These are phyloP conservation scores for Porites rus DNA, from an alignment of 92 coral and sea anemone genomes.

Conservation along the genomic window DNA sequence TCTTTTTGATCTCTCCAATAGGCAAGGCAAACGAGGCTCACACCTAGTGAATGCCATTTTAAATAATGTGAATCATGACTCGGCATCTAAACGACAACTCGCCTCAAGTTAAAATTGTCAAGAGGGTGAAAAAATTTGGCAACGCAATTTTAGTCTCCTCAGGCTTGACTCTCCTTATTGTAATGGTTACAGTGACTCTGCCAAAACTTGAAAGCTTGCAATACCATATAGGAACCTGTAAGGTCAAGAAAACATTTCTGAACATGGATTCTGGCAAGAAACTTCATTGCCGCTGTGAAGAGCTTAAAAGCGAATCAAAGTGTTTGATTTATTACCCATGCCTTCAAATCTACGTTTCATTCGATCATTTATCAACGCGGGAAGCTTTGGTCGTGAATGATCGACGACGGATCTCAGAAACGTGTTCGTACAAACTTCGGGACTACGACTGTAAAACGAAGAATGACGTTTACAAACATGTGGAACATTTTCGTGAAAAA, in stretches of 20 bases:
- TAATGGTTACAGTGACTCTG: constrained; percentile 52
- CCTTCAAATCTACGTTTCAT: constrained; percentile 54
- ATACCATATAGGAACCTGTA: constrained; percentile 48
- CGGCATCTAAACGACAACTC: neutral
- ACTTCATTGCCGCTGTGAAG: constrained; percentile 55
- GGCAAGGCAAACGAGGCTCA: no score
- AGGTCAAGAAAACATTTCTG: constrained; percentile 44
- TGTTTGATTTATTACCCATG: constrained; percentile 76
- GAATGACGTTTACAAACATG: constrained; percentile 45
- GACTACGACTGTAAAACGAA: constrained; percentile 68
- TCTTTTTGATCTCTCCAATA: no score
- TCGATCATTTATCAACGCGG: constrained; percentile 1
- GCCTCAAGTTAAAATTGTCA: constrained; percentile 3
- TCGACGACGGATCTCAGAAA: constrained; percentile 62
- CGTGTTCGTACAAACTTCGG: constrained; percentile 71
- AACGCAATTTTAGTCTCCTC: constrained; percentile 33
- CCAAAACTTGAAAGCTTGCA: constrained; percentile 66
- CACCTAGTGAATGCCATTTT: no score
- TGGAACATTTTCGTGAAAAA: constrained; percentile 49
- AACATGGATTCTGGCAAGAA: constrained; percentile 30
- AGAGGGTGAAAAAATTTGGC: constrained; percentile 7
- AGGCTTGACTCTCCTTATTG: constrained; percentile 53
- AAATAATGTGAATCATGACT: constrained; percentile 4
- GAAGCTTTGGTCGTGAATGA: constrained; percentile 61
- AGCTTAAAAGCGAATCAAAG: constrained; percentile 27